A percentile compares a stretch with the other conserved stretches of the same genome.
These are phyloP conservation scores for Zaprionus nigranus DNA, from an alignment of 1,140 invertebrate species.

Conservation along the genomic window DNA sequence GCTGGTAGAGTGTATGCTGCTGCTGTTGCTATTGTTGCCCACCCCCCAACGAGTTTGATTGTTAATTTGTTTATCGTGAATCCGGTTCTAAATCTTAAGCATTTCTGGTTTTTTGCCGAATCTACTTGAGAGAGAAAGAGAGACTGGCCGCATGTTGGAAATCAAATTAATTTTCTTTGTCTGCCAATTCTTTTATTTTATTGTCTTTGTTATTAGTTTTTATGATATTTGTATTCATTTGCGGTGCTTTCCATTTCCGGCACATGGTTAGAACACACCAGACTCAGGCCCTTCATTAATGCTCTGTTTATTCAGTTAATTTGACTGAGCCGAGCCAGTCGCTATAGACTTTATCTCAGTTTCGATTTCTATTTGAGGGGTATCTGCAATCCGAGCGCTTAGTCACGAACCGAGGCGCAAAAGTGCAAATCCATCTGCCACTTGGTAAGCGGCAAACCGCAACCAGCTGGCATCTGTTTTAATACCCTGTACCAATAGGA, in stretches of 20 bases:
- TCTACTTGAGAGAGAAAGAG: not conserved
- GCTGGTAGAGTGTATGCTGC: constrained; percentile 45
- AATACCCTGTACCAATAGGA: too few relatives aligned
- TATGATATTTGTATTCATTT: constrained; percentile 22
- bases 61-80: constrained; percentile 75
- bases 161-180: constrained; percentile 72
- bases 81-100: constrained; percentile 70
- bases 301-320: constrained; percentile 59
- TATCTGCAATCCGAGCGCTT: constrained; percentile 70
- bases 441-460: constrained; percentile 37
- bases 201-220: constrained; percentile 8
- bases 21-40: constrained; percentile 49
- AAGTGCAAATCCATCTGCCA: constrained; percentile 54
- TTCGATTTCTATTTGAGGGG: not conserved
- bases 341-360: constrained; percentile 24
- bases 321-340: constrained; percentile 37
- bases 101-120: constrained; percentile 67
- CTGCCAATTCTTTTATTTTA: constrained; percentile 18
- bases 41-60: constrained; percentile 58
- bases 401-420: constrained; percentile 66
- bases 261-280: not conserved
- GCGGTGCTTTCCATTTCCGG: constrained; percentile 27
- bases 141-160: constrained; percentile 22
- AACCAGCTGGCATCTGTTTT: constrained; percentile 14
- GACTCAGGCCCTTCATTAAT: constrained; percentile 13